Evolutionary conservation across 2,113 vertebrate species (phyloP), one percentile per base, ranked within the genome.

Genomic region (Polypterus senegalus): DNA sequence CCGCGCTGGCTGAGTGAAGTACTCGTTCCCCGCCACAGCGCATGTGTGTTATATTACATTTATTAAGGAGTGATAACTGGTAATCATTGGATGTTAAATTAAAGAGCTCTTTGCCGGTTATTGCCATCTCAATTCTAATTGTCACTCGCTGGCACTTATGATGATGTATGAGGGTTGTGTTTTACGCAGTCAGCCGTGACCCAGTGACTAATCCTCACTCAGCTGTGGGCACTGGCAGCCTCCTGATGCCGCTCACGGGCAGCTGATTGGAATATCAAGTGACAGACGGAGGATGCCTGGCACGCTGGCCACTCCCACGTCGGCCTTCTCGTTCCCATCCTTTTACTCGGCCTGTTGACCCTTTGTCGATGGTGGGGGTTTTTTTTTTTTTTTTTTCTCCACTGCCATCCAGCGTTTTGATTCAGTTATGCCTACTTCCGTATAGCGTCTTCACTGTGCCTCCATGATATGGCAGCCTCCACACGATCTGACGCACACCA

Each of bases 1-100:
- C 27, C 27, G 27, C 2, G 27, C 27, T 7, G 53, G 61, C 52
- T 47, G 61, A 45, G 27, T 27, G 27, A 27, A 27, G 27, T 44
- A 54, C 62, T 48, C 11, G 5, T 59, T 9, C 46, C 27, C 85
- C 83, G 89, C 90, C 91, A 92, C 92, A 92, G 90, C 94, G 90
- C 92, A 93, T 91, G 90, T 92, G 88, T 93, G 89, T 92, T 96
- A 92, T 92, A 95, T 94, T 93, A 93, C 93, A 94, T 91, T 96
- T 94, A 97, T 97, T 92, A 97, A 91, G 89, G 87, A 92, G 88
- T 91, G 91, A 95, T 97, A 97, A 97, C 91, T 96, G 95, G 92
- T 91, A 95, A 94, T 97, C 97, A 97, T 97, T 97, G 92, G 91
- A 94, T 94, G 91, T 97, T 94, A 97, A 94, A 97, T 97, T 97